phyloP scores from a whole-genome alignment of 1,140 invertebrate genomes.

The Euwallacea similis region DNA sequence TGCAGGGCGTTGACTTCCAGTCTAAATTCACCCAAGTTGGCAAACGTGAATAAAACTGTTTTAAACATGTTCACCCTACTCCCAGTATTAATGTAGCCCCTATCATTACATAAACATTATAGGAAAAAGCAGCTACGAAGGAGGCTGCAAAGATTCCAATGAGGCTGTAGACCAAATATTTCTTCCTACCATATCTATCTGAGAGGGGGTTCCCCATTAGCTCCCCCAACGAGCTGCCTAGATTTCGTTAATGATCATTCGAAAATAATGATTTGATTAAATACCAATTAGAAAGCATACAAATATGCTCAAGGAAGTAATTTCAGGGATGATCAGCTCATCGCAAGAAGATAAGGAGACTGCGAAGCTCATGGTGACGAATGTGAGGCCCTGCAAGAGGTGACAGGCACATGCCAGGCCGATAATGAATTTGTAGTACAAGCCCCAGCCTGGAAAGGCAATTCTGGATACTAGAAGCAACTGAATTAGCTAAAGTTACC shows the following conservation, averaged over 20 bases:
- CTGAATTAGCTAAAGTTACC: constrained; percentile 10
- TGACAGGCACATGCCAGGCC: constrained; percentile 28
- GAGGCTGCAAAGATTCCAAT: constrained; percentile 42
- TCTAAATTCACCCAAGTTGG: constrained; percentile 17
- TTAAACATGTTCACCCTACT: constrained; percentile 35
- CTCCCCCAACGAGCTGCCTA: constrained; percentile 44
- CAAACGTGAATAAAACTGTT: background rate
- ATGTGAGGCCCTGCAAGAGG: constrained; percentile 35
- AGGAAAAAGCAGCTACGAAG: constrained; percentile 44
- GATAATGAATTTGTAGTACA: constrained; percentile 38
- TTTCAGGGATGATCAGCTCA: constrained; percentile 4
- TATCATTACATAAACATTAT: constrained; percentile 39
- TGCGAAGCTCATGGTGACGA: constrained; percentile 10
- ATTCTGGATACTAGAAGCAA: background rate
- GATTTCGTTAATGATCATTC: background rate
- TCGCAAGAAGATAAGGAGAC: constrained; percentile 13
- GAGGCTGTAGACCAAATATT: constrained; percentile 37
- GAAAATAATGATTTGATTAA: background rate
- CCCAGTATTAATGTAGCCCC: constrained; percentile 38
- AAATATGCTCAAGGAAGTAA: constrained; percentile 15
- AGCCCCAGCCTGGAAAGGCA: constrained; percentile 38
- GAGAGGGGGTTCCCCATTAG: constrained; percentile 34
- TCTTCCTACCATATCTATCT: constrained; percentile 47
- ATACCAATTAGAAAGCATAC: constrained; percentile 11
- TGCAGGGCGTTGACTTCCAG: constrained; percentile 37